Conservation (phyloP, 2,888 invertebrate genomes). For the Philopedon plagiatum region DNA sequence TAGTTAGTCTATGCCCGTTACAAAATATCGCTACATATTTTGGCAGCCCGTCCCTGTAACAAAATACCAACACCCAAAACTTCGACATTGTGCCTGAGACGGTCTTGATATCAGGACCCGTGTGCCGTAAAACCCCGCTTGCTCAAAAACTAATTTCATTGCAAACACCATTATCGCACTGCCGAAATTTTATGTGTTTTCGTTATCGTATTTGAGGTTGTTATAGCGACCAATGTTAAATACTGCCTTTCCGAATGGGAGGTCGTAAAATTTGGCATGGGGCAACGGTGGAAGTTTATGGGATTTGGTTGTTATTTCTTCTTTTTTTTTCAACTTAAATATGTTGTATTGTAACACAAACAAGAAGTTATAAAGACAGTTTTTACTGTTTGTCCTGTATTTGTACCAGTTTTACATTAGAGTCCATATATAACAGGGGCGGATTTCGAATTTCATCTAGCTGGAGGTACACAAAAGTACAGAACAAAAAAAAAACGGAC, state of each 20-base stretch:
- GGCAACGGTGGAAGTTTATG: constrained; percentile 24
- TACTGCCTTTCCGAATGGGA: constrained; percentile 15
- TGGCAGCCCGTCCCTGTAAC: neutral
- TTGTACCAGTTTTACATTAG: too few species aligned
- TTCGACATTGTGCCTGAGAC: constrained; percentile 11
- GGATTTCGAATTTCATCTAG: too few species aligned
- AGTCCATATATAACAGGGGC: too few species aligned
- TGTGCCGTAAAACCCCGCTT: constrained; percentile 31
- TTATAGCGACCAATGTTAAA: constrained; percentile 32
- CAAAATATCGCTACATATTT: too few species aligned
- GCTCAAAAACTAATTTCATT: constrained; percentile 33
- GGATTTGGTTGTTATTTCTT: constrained; percentile 22
- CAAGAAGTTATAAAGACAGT: neutral
- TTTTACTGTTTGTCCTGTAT: neutral
- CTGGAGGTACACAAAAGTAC: too few species aligned
- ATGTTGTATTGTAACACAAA: constrained; percentile 3
- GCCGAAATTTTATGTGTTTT: constrained; percentile 42
- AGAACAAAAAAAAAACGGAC: too few species aligned
- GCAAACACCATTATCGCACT: constrained; percentile 43
- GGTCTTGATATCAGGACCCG: constrained; percentile 34
- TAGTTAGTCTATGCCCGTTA: too few species aligned
- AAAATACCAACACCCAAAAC: neutral
- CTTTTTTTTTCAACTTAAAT: neutral
- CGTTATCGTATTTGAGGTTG: constrained; percentile 32
- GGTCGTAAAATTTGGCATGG: constrained; percentile 30